Evolutionary conservation across 2,888 invertebrate species (phyloP).

Genomic region (Drosophila flavopinicola): DNA sequence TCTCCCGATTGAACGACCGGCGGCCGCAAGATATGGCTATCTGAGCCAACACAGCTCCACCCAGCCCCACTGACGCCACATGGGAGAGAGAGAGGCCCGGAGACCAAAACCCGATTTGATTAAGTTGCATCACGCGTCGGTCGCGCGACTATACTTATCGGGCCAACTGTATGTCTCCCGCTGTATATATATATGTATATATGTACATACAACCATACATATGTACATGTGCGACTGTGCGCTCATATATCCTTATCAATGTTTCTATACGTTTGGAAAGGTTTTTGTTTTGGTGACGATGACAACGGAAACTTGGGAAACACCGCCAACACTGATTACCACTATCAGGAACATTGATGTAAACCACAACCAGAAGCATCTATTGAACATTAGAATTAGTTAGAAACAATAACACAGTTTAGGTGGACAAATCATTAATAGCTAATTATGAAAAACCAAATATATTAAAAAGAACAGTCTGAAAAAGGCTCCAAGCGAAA

Average conservation of each 20-base stretch:
- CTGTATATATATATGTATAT: slow-evolving; percentile 6
- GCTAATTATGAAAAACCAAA: neutral
- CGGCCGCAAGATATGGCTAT: slow-evolving; percentile 71
- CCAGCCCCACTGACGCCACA: slow-evolving; percentile 69
- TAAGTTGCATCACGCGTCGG: slow-evolving; percentile 73
- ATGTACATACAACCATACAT: slow-evolving; percentile 7
- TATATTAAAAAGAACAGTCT: neutral
- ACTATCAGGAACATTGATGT: slow-evolving; percentile 51
- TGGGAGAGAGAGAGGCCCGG: slow-evolving; percentile 10
- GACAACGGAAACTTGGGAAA: slow-evolving; percentile 57
- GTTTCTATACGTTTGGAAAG: slow-evolving; percentile 54
- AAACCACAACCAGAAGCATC: slow-evolving; percentile 10
- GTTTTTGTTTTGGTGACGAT: slow-evolving; percentile 63
- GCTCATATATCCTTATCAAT: slow-evolving; percentile 74
- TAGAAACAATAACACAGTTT: neutral
- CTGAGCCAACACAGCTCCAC: slow-evolving; percentile 50
- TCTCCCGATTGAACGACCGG: slow-evolving; percentile 59
- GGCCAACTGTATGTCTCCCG: slow-evolving; percentile 47
- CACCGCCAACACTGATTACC: slow-evolving; percentile 62
- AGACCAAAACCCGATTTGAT: slow-evolving; percentile 67
- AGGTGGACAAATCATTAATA: too few relatives aligned
- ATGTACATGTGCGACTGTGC: slow-evolving; percentile 20
- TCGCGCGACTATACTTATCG: slow-evolving; percentile 81
- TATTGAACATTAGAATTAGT: neutral
- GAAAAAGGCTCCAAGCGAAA: too few relatives aligned